Evolutionary conservation across 92 coral and sea anemone genomes (phyloP), one percentile per base, ranked within the genome.

Genomic region (Actinostola sp.): DNA sequence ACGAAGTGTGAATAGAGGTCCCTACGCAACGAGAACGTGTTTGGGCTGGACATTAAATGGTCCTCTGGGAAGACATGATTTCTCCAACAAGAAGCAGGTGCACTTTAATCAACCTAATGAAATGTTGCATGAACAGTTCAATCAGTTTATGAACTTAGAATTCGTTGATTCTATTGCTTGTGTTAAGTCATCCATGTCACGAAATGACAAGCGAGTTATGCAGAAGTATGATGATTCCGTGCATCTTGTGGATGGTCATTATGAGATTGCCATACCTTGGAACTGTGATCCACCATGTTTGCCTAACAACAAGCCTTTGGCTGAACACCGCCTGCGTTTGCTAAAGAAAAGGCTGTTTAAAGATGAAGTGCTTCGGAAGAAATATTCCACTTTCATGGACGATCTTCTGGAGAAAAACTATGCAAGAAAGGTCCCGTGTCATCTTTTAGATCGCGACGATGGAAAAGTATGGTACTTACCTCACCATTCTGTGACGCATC

Each of bases 1-100:
- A 11, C 33, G 51, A 24, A 35, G 86, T 38, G 55, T 46, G 12
- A 55, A 52, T 15, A 41, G 58, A 3, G 87, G 85, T 2, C 88
- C 82, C 8, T 87, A 87, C 44, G 81, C 88, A 33, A 56, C 74
- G 15, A 79, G 56, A 61, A 84, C 84, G 11, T 78, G 71, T 34
- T 65, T 88, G 44, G 89, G 93, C 13, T 79, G 89, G 93, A 74
- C 82, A 3, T 13, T 88, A 2, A 88, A 88, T 51, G 86, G 86
- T n/a, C 88, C 89, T 27, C 60, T 88, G 6, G 83, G 86, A 34
- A 62, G 80, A 60, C 55, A 35, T 38, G 72, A 72, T n/a, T n/a
- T 34, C 4, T 12, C 69, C 7, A 51, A 38, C 7, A 51, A 38
- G 1, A 32, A 41, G 10, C 35, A 56, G 28, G 76, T 77, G 15